Evolutionary conservation across 2,797 vertebrate species (phyloP).

Genomic region (Artibeus lituratus): DNA sequence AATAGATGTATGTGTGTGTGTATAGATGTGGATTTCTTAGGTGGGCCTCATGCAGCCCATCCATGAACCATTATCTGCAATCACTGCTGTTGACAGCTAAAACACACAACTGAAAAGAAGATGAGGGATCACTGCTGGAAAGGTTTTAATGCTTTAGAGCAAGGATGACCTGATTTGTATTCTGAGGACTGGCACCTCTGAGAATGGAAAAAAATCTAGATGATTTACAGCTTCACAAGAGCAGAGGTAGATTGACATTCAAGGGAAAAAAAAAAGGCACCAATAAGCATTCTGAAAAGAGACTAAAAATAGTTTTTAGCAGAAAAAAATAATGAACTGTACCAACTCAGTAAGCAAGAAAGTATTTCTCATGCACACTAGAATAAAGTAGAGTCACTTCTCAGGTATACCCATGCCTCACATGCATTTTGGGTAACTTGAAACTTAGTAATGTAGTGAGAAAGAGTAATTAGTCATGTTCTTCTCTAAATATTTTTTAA

Average conservation of each 20-base stretch:
- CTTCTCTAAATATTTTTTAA: slow-evolving; percentile 71
- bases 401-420: background rate
- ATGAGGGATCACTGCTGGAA: background rate
- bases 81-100: background rate
- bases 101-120: background rate
- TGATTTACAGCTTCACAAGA: background rate
- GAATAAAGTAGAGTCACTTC: slow-evolving; percentile 9
- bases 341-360: slow-evolving; percentile 35
- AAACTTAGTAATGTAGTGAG: background rate
- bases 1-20: background rate
- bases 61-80: background rate
- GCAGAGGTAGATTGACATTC: slow-evolving; percentile 11
- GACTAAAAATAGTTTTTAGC: slow-evolving; percentile 36
- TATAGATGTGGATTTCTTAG: background rate
- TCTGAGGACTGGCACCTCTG: background rate
- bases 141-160: background rate
- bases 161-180: background rate
- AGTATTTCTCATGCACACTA: slow-evolving; percentile 24
- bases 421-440: slow-evolving; percentile 33
- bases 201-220: background rate
- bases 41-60: background rate
- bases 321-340: slow-evolving; percentile 43
- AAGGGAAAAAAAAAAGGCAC: slow-evolving; percentile 23
- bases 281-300: slow-evolving; percentile 45
- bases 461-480: slow-evolving; percentile 55